A percentile compares a stretch with the other conserved stretches of the same genome.
Evolutionary conservation across 2,113 vertebrate genomes (phyloP).

Genomic region (Axis porcinus): DNA sequence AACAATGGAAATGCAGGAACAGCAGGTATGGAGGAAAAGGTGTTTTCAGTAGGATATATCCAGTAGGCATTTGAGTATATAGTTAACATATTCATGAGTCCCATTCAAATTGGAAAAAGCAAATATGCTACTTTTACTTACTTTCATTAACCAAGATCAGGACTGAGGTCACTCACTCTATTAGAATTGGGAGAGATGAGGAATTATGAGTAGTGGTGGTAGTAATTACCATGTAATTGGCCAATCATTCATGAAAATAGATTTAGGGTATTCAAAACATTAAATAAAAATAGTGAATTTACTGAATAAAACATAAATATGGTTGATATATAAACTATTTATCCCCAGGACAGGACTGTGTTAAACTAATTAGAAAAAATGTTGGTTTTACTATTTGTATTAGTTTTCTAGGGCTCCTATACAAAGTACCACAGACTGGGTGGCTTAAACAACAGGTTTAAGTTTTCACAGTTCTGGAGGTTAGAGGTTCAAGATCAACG

Average conservation of each 20-base stretch:
- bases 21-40: background rate
- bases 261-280: background rate
- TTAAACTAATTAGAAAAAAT: background rate
- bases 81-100: background rate
- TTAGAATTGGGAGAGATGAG: background rate
- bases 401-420: background rate
- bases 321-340: background rate
- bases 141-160: background rate
- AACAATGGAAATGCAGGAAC: background rate
- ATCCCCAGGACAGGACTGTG: background rate
- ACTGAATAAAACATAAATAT: background rate
- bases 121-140: background rate
- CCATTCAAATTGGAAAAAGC: background rate
- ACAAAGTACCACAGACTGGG: background rate
- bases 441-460: background rate
- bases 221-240: background rate
- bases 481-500: background rate
- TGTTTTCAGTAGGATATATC: background rate
- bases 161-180: background rate
- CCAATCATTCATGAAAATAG: background rate
- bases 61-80: background rate
- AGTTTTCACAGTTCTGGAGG: background rate
- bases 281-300: background rate
- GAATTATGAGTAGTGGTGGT: background rate
- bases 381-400: background rate